Base-by-base conservation (phyloP, 2,797 vertebrate species). In the Ctenopoma kingsleyae region DNA sequence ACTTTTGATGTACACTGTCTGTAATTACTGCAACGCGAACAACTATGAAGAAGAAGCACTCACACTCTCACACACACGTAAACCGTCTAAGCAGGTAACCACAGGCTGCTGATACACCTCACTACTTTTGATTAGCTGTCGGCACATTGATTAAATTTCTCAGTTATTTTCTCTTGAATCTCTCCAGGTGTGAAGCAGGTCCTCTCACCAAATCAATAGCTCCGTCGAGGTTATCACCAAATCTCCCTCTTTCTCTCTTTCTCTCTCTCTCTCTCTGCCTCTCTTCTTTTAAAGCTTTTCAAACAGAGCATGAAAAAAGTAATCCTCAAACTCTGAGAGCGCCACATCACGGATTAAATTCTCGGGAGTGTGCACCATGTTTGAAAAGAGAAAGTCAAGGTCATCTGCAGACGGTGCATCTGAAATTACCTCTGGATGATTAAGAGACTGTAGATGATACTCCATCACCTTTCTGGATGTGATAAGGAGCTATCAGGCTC, bases 351-450 rank as follows among this genome's bases (percentile, higher is more conserved):
- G 13, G 83, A 85, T 85, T 85, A 70, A 76, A 85, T 50, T 62
- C 69, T 67, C 58, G n/a, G 63, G 38, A 60, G 61, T 48, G 59
- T 1, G 15, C 44, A 19, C 19, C 36, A 10, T 0, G 11, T 46
- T 58, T 51, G 44, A 41, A 40, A 51, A 78, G 63, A 63, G 66
- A 67, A 67, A 64, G 59, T 86, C 69, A 85, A 85, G 76, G 78
- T 81, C 75, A 69, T 51, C 63, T 56, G 66, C 61, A 60, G 55
- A 51, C 16, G 1, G 11, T 41, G 71, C 70, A 67, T 85, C 51
- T 76, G 80, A 85, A 84, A 80, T 82, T 58, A 76, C 71, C 72
- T 71, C 44, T 46, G 79, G 73, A 66, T 79, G 81, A 90, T 87
- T 55, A 75, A 63, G 64, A 72, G 74, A 63, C 50, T 30, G 44